Percentiles rank a stretch among this genome's conserved stretches.
These are phyloP conservation scores for Rhagoletis pomonella DNA, from an alignment of 1,140 invertebrate species.

Conservation along the genomic window DNA sequence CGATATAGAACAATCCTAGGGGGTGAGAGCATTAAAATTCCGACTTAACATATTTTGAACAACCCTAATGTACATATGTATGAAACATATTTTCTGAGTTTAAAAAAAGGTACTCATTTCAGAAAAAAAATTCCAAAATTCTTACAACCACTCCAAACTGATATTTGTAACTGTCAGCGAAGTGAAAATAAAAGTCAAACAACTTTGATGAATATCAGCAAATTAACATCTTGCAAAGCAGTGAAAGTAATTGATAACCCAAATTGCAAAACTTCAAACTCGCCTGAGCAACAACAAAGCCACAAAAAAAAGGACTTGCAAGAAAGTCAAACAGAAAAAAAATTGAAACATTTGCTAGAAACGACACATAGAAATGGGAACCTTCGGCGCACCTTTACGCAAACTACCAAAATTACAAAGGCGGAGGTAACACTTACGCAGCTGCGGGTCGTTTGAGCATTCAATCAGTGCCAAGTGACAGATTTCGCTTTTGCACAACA, in stretches of 20 bases:
- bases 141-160: neutral
- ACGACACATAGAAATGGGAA: neutral
- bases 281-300: neutral
- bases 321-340: neutral
- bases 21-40: too few relatives aligned
- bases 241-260: conserved; percentile 51
- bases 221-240: conserved; percentile 39
- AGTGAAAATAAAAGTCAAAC: conserved; percentile 48
- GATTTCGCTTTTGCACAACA: conserved; percentile 22
- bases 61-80: too few relatives aligned
- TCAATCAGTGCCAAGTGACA: conserved; percentile 38
- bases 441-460: conserved; percentile 43
- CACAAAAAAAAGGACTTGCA: neutral
- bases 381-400: neutral
- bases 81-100: too few relatives aligned
- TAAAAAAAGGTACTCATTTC: neutral
- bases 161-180: conserved; percentile 34
- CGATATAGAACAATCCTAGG: too few relatives aligned
- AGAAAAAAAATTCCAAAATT: neutral
- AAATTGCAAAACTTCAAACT: conserved; percentile 42
- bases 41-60: too few relatives aligned
- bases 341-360: neutral
- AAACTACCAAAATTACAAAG: neutral
- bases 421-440: neutral
- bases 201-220: conserved; percentile 35